Evolutionary conservation across 2,888 invertebrate genomes (phyloP).

Genomic region (Rhingia campestris): DNA sequence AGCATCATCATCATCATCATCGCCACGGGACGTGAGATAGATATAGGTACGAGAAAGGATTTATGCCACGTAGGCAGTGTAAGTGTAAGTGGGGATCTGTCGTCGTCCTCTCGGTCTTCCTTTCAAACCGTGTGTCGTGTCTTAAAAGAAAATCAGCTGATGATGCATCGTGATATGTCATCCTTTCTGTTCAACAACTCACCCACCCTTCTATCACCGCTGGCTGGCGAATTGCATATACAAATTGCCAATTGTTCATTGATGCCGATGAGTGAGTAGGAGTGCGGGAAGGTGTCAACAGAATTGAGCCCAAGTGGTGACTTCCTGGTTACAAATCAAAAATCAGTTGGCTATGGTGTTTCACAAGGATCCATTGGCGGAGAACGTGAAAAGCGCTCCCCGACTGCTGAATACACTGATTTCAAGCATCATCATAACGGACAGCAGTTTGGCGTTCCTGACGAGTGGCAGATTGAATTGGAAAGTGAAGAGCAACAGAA

Average conservation of each 20-base stretch:
- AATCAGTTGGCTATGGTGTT: constrained; percentile 65
- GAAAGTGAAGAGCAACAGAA: constrained; percentile 38
- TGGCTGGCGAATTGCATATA: constrained; percentile 41
- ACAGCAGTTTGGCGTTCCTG: constrained; percentile 46
- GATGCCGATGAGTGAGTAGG: constrained; percentile 33
- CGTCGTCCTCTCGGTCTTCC: constrained; percentile 18
- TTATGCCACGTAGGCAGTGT: constrained; percentile 72
- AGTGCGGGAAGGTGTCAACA: not conserved
- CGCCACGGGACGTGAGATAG: constrained; percentile 54
- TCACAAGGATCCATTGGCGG: constrained; percentile 51
- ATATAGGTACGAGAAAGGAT: constrained; percentile 53
- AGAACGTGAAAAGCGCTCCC: constrained; percentile 21
- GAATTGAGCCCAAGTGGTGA: constrained; percentile 66
- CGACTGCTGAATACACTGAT: constrained; percentile 66
- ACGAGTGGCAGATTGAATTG: constrained; percentile 60
- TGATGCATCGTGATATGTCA: constrained; percentile 72
- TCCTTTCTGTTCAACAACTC: constrained; percentile 13
- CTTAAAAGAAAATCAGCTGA: constrained; percentile 71
- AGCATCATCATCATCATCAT: not conserved
- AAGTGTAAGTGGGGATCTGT: constrained; percentile 20
- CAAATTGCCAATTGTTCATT: constrained; percentile 73
- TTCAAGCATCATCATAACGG: constrained; percentile 67
- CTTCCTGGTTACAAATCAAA: constrained; percentile 72
- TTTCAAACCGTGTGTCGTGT: constrained; percentile 60
- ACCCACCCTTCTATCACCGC: not conserved